Base-by-base conservation (phyloP, 2,113 vertebrate species). In the Halichoerus grypus region DNA sequence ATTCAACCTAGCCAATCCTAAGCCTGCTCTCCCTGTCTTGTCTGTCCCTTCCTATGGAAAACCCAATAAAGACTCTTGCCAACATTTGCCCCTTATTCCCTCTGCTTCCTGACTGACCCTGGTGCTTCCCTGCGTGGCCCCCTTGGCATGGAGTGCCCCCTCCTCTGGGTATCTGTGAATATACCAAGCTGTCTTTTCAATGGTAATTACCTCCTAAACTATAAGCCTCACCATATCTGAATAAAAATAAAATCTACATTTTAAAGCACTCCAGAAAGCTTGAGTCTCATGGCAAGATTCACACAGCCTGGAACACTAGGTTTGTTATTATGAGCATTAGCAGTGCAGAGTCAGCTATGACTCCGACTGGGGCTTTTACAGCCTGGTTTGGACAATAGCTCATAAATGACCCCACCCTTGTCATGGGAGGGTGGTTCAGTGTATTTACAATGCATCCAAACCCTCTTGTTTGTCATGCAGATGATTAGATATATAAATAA, bases 91-190 rank as follows among this genome's bases (percentile, higher is more conserved):
- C 24, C 9, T 7, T 21, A 11, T 1, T 59, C 42, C n/a, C 31
- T 69, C 49, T 49, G 46, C 18, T 65, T 57, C n/a, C 46, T 61
- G 26, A 14, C 7, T 4, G 33, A 51, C 10, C 22, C 26, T 14
- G 26, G 36, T 31, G 46, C 9, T 65, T 82, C 53, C 12, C 18
- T 4, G 3, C 1, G 5, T n/a, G 33, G 1, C 7, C 26, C 22
- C n/a, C 42, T 6, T 1, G 3, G 24, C 13, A 22, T 8, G 12
- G 18, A 49, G 5, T 1, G 4, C 1, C 4, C 33, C 8, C 14
- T 92, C 16, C 15, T 46, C 33, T 92, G 46, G 36, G 36, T 24
- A 26, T 49, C 11, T 19, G 19, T 53, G 3, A 31, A 49, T 28
- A 74, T 11, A 72, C 4, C 55, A 87, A n/a, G 19, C 31, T 84